Percentiles rank a stretch among this genome's conserved stretches.
Conservation (phyloP, 2,888 invertebrate species). For the Epiperipatus broadwayi region DNA sequence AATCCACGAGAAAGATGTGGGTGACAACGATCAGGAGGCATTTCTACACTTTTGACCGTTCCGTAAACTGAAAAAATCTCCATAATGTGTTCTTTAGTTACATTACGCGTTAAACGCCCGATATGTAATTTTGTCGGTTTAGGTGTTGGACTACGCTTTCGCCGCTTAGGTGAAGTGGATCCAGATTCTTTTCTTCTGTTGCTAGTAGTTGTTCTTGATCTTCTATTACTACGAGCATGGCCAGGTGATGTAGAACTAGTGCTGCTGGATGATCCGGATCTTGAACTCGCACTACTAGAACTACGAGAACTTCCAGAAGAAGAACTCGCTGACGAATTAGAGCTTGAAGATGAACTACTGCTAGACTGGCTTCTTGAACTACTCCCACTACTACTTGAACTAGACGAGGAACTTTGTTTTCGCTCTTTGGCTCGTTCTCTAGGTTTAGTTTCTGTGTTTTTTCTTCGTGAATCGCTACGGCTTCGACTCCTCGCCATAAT, state of each 20-base stretch:
- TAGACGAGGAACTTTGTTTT: too few relatives aligned
- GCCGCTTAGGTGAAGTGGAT: constrained; percentile 39
- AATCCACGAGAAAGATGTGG: constrained; percentile 72
- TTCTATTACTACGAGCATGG: constrained; percentile 20
- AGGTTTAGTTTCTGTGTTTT: too few relatives aligned
- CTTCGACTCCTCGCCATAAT: too few relatives aligned
- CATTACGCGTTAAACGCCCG: constrained; percentile 74
- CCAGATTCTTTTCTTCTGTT: too few relatives aligned
- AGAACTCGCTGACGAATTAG: too few relatives aligned
- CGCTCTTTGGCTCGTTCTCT: too few relatives aligned
- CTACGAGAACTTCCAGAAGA: constrained; percentile 22
- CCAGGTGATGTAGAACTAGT: constrained; percentile 22
- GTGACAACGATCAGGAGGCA: constrained; percentile 70
- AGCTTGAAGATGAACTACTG: not conserved
- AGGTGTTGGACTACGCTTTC: constrained; percentile 55
- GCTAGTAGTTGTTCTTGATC: constrained; percentile 21
- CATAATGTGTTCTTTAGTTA: constrained; percentile 66
- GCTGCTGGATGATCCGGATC: constrained; percentile 35
- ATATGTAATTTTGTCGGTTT: constrained; percentile 83
- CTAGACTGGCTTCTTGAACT: not conserved
- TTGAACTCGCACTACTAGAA: constrained; percentile 41
- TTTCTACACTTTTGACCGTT: constrained; percentile 63
- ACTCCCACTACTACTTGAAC: too few relatives aligned
- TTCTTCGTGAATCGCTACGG: too few relatives aligned
- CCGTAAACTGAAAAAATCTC: constrained; percentile 76